Conservation (phyloP, 2,888 invertebrate species). For the Xanthia togata region DNA sequence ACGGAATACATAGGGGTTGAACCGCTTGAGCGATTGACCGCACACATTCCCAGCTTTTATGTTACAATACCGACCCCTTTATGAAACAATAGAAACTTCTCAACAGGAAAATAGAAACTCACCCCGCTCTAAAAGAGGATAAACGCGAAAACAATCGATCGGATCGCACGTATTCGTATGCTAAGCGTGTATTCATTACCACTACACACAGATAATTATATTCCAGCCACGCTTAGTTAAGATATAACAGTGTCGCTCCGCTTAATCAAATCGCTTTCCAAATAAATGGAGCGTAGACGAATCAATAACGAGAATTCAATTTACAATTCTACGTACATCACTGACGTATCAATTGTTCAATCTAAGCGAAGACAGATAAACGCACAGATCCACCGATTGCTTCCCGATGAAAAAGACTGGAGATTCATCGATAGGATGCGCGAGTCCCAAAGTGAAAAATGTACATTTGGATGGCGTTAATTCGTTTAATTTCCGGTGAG, state of each 20-base stretch:
- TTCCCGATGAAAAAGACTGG: constrained; percentile 87
- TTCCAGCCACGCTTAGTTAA: constrained; percentile 78
- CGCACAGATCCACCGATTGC: constrained; percentile 86
- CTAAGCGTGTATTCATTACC: constrained; percentile 71
- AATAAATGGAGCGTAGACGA: constrained; percentile 87
- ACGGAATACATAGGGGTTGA: constrained; percentile 76
- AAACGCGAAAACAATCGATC: constrained; percentile 65
- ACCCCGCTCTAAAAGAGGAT: constrained; percentile 61
- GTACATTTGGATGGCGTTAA: constrained; percentile 91
- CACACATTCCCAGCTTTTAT: constrained; percentile 71
- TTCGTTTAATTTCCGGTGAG: constrained; percentile 91
- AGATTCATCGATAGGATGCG: constrained; percentile 89
- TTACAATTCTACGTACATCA: constrained; percentile 89
- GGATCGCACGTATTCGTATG: constrained; percentile 63
- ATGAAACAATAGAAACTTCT: constrained; percentile 68
- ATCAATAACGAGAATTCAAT: constrained; percentile 89
- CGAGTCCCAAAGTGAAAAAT: constrained; percentile 90
- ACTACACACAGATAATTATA: constrained; percentile 75
- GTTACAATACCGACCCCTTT: constrained; percentile 65
- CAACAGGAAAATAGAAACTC: constrained; percentile 62
- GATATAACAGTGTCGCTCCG: constrained; percentile 79
- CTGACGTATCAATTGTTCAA: constrained; percentile 89
- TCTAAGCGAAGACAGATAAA: constrained; percentile 89
- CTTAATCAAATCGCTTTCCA: constrained; percentile 86
- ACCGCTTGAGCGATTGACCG: constrained; percentile 82